Evolutionary conservation across 1,140 invertebrate species (phyloP), one percentile per base, ranked within the genome.

Genomic region (Anastrepha ludens): DNA sequence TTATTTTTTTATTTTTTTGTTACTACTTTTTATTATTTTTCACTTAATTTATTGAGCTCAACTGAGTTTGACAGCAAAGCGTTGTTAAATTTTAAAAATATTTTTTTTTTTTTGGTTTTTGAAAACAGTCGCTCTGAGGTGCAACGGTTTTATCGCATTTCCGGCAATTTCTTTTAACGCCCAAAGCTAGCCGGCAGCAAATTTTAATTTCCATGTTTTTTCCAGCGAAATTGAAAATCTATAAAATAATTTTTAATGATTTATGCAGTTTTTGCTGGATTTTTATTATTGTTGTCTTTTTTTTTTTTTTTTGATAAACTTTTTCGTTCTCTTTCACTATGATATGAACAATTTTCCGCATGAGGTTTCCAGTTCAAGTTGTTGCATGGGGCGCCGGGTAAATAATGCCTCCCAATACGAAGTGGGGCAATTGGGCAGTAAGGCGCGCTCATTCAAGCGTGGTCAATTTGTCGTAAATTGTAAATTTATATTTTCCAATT

Each of bases 141-240:
- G 74, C 20, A 29, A 81, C n/a, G 41, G n/a, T 81, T 81, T 81
- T 81, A 81, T 58, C 74, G 74, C 74, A 81, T 81, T 81, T 81
- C 74, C 74, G 74, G 74, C 74, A 81, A 81, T 81, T 81, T 81
- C 74, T 81, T 41, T 67, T 39, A 67, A 39, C 64, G 64, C 64
- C 74, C n/a, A 50, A 81, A 81, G 20, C 47, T 17, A 55, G 74
- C 17, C 74, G 50, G 47, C 44, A 74, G 67, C 47, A 55, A 20
- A 81, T 55, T 55, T 55, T 55, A 55, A 55, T 55, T 55, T 55
- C 60, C 60, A 62, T 62, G n/a, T 29, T 29, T 29, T 29, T 29
- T 29, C 29, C 29, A 29, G 29, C 29, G 29, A 29, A 29, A 29
- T 29, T 29, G 29, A 29, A 29, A 29, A 62, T 17, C 13, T 62